Evolutionary conservation across 2,797 vertebrate genomes (phyloP), one percentile per base, ranked within the genome.

Genomic region (Gorsachius magnificus): DNA sequence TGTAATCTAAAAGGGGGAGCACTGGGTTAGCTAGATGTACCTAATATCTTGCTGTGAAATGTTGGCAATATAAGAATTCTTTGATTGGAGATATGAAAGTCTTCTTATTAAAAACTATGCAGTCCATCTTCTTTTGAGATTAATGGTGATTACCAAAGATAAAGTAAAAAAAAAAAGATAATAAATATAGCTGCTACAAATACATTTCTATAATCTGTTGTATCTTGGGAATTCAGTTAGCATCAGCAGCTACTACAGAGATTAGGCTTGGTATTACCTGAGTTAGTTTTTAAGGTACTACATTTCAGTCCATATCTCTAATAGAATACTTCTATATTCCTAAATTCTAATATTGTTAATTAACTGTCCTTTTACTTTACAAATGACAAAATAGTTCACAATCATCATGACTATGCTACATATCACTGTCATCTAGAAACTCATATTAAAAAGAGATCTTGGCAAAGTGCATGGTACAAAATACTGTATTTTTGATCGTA

Each of bases 1-100:
- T 96, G 98, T 99, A 98, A 98, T 98, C 93, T 93, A n/a, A 96
- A 91, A 83, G 16, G 43, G 53, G 24, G 71, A 57, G 26, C 33
- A 38, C 29, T 93, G 65, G 18, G 4, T 85, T 91, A 75, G 25
- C 10, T 81, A 78, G 18, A 21, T 79, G 35, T 21, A 26, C 36
- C 12, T 63, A 35, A 7, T 65, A 24, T 74, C 88, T 91, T 68
- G 15, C 50, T 78, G 16, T 65, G 24, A 60, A 75, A 16, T 51
- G 10, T 35, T 84, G 26, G 14, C 20, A 87, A 11, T 70, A 11
- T 38, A 56, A 65, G 17, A 66, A 78, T 46, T 31, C 26, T 51
- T 58, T 71, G 64, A 20, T 10, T 45, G 36, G 38, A 60, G 29
- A 46, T 58, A 70, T 6, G 10, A 38, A 58, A 54, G 43, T 45